phyloP scores from a whole-genome alignment of 37 sponge, comb jelly and placozoan genomes.

The Sycon ciliatum region DNA sequence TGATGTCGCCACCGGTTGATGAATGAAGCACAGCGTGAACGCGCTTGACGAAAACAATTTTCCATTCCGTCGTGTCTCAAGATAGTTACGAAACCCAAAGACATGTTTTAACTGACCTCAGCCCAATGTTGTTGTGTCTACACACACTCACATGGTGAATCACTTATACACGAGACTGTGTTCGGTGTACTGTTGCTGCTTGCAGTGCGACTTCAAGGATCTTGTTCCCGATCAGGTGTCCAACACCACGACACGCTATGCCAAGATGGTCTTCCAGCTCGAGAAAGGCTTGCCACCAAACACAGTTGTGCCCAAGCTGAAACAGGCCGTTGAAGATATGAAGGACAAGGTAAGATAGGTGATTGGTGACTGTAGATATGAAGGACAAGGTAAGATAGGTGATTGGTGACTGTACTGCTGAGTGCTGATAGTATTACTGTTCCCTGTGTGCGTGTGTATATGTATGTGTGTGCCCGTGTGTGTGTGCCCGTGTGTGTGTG shows the following conservation, averaged over 20 bases:
- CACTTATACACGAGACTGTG: neutral
- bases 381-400: conserved; percentile 55
- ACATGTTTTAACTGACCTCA: too few relatives aligned
- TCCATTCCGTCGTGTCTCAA: too few relatives aligned
- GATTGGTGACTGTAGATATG: conserved; percentile 51
- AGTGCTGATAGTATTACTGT: too few relatives aligned
- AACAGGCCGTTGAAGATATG: conserved; percentile 81
- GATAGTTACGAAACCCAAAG: too few relatives aligned
- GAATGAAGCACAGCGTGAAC: too few relatives aligned
- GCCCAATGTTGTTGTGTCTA: too few relatives aligned
- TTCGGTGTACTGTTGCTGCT: neutral
- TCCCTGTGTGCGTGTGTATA: too few relatives aligned
- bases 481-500: too few relatives aligned
- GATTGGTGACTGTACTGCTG: too few relatives aligned
- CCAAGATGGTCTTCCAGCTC: conserved; percentile 81
- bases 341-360: conserved; percentile 56
- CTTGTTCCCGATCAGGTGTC: conserved; percentile 67
- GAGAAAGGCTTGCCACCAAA: conserved; percentile 97
- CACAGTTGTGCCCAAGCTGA: conserved; percentile 75
- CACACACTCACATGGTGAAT: neutral
- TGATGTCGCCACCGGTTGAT: too few relatives aligned
- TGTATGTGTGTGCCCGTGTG: too few relatives aligned
- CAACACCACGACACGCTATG: conserved; percentile 60
- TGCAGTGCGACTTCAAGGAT: conserved; percentile 53
- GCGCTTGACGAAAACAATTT: too few relatives aligned